phyloP scores from a whole-genome alignment of 1,140 invertebrate species.

The Drosophila parvula region DNA sequence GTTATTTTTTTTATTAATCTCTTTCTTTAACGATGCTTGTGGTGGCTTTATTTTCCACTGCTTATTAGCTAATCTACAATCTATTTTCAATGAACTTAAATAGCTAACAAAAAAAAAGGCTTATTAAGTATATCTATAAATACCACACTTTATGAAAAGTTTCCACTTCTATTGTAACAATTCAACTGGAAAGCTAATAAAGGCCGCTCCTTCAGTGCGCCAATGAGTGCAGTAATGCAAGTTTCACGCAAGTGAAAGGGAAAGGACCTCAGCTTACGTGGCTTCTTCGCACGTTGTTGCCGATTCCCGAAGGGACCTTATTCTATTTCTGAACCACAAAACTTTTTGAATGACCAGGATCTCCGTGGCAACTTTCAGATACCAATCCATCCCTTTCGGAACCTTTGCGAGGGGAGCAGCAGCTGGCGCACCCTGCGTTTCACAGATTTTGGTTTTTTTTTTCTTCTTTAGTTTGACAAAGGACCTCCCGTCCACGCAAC shows the following conservation, averaged over 20 bases:
- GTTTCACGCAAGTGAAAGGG: conserved; percentile 5
- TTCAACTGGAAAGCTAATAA: conserved; percentile 9
- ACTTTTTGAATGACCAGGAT: conserved; percentile 30
- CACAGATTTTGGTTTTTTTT: background rate
- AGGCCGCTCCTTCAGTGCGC: background rate
- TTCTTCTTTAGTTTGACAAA: conserved; percentile 43
- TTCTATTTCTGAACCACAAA: conserved; percentile 38
- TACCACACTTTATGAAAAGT: background rate
- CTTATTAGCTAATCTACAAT: no score
- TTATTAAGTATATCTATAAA: background rate
- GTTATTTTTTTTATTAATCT: no score
- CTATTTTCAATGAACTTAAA: background rate
- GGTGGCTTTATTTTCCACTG: no score
- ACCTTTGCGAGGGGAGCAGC: conserved; percentile 37
- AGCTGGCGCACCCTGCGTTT: conserved; percentile 40
- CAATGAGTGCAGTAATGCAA: conserved; percentile 40
- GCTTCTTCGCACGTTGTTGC: conserved; percentile 7
- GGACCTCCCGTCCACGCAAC: conserved; percentile 7
- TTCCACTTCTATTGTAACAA: conserved; percentile 13
- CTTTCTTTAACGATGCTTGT: no score
- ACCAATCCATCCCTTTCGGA: conserved; percentile 21
- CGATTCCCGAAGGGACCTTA: conserved; percentile 12
- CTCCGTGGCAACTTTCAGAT: conserved; percentile 44
- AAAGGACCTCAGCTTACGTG: conserved; percentile 5
- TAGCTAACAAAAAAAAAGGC: no score